Percentiles rank a stretch among this genome's conserved stretches.
Conservation (phyloP, 1,140 invertebrate species). For the Chrysoperla carnea region DNA sequence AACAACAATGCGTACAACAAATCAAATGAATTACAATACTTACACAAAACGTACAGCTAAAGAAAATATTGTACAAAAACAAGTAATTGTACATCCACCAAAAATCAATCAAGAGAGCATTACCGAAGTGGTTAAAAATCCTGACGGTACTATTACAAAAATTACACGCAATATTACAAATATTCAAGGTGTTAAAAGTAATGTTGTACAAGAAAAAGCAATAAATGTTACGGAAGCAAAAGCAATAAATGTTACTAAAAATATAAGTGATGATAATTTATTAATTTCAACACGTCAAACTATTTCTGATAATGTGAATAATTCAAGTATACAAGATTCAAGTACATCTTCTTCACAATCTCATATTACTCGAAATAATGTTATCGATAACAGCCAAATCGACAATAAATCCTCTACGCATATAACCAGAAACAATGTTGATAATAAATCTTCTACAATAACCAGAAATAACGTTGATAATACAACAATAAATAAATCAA, state of each 20-base stretch:
- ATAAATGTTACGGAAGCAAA: conserved; percentile 7
- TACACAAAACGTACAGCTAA: conserved; percentile 26
- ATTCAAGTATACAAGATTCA: too few species aligned
- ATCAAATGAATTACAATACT: conserved; percentile 40
- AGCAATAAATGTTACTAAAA: too few species aligned
- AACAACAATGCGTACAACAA: conserved; percentile 30
- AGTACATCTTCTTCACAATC: too few species aligned
- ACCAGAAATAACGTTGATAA: conserved; percentile 23
- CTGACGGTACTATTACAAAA: conserved; percentile 23
- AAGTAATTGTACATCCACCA: conserved; percentile 2
- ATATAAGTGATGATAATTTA: too few species aligned
- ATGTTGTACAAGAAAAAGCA: conserved; percentile 5
- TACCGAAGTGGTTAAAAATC: conserved; percentile 6
- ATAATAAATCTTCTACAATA: conserved; percentile 21
- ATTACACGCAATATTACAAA: conserved; percentile 30
- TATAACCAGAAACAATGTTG: conserved; percentile 19
- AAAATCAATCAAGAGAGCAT: conserved; percentile 9
- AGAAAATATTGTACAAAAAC: conserved; percentile 3
- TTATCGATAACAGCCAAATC: conserved; percentile 4
- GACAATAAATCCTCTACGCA: conserved; percentile 13
- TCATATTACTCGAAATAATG: neutral
- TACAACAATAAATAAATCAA: conserved; percentile 30
- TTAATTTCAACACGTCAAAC: too few species aligned
- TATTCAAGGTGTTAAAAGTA: conserved; percentile 4
- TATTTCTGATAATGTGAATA: too few species aligned